Conservation (phyloP, 2,888 invertebrate genomes). For the Amiota mariae region DNA sequence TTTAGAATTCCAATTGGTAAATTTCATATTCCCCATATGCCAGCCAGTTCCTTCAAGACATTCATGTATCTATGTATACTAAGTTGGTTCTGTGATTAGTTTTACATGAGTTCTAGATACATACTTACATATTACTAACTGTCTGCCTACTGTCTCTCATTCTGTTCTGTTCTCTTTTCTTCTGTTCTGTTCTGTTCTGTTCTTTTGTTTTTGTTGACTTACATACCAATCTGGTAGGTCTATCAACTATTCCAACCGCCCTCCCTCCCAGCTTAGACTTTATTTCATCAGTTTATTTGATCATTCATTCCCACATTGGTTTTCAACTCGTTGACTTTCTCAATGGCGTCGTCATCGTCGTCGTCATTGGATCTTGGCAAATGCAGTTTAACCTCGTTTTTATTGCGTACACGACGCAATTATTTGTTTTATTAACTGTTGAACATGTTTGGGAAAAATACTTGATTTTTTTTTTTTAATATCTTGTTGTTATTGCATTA, state of each 20-base stretch:
- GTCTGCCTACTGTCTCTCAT: conserved; percentile 34
- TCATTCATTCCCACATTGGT: not conserved
- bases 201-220: conserved; percentile 18
- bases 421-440: conserved; percentile 68
- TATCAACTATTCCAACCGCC: not conserved
- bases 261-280: not conserved
- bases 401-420: conserved; percentile 61
- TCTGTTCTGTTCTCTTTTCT: conserved; percentile 36
- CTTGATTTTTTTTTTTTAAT: not conserved
- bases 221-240: conserved; percentile 46
- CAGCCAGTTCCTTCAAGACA: not conserved
- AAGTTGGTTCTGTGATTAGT: not conserved
- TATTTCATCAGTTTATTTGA: not conserved
- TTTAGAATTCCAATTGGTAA: conserved; percentile 67
- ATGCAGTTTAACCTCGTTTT: conserved; percentile 63
- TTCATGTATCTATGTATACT: not conserved
- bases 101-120: not conserved
- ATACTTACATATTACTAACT: not conserved
- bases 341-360: conserved; percentile 44
- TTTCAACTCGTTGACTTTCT: conserved; percentile 42
- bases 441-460: conserved; percentile 52
- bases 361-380: conserved; percentile 16
- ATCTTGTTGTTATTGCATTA: conserved; percentile 25
- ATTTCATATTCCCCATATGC: conserved; percentile 17
- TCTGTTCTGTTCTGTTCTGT: conserved; percentile 34